Evolutionary conservation across 2,797 vertebrate species (phyloP).

Genomic region (Pogoniulus pusillus): DNA sequence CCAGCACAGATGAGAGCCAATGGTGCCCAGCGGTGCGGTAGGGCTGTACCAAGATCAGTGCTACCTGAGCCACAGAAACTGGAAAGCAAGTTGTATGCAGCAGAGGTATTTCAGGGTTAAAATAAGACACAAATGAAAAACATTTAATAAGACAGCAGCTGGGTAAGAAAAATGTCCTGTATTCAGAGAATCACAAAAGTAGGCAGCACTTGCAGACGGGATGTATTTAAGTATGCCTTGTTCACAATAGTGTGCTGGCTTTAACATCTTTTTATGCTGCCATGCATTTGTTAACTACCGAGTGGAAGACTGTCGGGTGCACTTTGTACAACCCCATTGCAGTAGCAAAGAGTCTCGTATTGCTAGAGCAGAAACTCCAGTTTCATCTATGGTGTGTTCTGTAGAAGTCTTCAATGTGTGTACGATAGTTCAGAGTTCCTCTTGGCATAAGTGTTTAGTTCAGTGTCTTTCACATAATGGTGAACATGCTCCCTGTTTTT

Average conservation of each 20-base stretch:
- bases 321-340: neutral
- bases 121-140: neutral
- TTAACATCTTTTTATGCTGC: neutral
- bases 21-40: accelerated
- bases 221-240: neutral
- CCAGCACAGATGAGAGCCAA: accelerated
- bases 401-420: neutral
- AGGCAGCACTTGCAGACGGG: accelerated
- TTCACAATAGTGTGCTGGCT: neutral
- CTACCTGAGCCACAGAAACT: neutral
- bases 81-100: neutral
- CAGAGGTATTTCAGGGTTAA: accelerated
- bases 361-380: neutral
- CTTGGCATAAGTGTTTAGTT: neutral
- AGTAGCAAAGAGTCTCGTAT: neutral
- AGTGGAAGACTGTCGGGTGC: neutral
- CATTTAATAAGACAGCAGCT: neutral
- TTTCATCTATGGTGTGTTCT: neutral
- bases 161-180: neutral
- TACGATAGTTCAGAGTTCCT: neutral
- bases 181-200: no score
- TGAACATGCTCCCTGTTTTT: accelerated
- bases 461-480: neutral
- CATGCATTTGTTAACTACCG: accelerated
- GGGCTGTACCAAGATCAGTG: accelerated